Percentiles rank a stretch among this genome's conserved stretches.
Evolutionary conservation across 2,888 invertebrate species (phyloP).

Genomic region (Dichetophora obliterata): DNA sequence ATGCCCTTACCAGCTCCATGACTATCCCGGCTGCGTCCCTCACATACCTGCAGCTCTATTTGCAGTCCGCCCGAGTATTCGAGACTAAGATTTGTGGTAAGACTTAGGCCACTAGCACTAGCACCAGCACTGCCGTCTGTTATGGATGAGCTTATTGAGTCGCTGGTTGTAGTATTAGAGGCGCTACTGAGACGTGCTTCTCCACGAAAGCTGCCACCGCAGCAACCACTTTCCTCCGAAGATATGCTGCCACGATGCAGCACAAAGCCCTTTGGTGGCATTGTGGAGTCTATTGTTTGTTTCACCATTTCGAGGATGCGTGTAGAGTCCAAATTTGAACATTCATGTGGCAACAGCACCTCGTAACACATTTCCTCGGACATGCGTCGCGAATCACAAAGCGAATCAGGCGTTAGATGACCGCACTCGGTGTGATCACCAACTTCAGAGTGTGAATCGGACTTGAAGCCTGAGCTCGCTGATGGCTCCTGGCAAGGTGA

Average conservation of each 20-base stretch:
- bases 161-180: conserved; percentile 52
- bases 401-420: conserved; percentile 68
- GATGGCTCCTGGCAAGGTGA: conserved; percentile 74
- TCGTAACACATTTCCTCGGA: conserved; percentile 74
- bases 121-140: conserved; percentile 38
- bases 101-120: conserved; percentile 42
- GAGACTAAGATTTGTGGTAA: conserved; percentile 74
- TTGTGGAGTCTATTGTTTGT: conserved; percentile 82
- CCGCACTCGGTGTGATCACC: conserved; percentile 72
- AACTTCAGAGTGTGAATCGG: conserved; percentile 72
- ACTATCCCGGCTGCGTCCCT: conserved; percentile 75
- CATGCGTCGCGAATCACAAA: conserved; percentile 68
- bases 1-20: conserved; percentile 79
- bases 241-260: conserved; percentile 69
- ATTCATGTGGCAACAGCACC: conserved; percentile 83
- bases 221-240: conserved; percentile 58
- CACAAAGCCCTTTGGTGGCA: conserved; percentile 79
- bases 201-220: conserved; percentile 42
- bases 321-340: conserved; percentile 83
- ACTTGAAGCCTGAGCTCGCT: conserved; percentile 75
- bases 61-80: conserved; percentile 88
- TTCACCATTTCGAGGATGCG: conserved; percentile 85
- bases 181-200: conserved; percentile 55
- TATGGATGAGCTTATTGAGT: conserved; percentile 24
- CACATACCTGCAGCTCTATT: conserved; percentile 85